A percentile compares a stretch with the other conserved stretches of the same genome.
Conservation (phyloP, 2,113 vertebrate genomes). For the Lipophrys pholis region DNA sequence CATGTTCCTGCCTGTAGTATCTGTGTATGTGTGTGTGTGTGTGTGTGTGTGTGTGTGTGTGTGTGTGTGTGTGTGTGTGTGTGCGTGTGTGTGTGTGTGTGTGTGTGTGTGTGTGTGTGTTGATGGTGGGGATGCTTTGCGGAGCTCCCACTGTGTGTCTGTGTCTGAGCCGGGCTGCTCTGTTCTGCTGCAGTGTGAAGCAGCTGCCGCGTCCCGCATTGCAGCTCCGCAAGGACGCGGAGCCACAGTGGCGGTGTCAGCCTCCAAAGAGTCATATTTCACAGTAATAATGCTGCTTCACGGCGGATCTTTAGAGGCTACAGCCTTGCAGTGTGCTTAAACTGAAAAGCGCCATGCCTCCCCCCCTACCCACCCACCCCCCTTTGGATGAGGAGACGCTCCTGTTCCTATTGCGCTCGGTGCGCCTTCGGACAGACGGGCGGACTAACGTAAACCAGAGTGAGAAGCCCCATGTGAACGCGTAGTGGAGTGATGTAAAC, state of each 20-base stretch:
- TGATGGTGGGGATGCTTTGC: conserved; percentile 8
- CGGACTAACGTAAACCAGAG: not conserved
- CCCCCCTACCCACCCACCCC: no score
- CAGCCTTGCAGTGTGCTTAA: not conserved
- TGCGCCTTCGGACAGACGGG: not conserved
- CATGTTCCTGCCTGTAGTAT: no score
- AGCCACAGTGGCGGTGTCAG: conserved; percentile 49
- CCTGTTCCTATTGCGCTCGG: conserved; percentile 4
- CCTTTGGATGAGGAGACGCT: not conserved
- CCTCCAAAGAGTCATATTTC: conserved; percentile 66
- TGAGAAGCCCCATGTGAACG: not conserved
- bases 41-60: no score
- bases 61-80: not conserved
- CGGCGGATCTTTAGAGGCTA: conserved; percentile 10
- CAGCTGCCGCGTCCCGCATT: conserved; percentile 80
- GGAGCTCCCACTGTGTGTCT: conserved; percentile 1
- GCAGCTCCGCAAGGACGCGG: conserved; percentile 79
- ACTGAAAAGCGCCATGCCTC: conserved; percentile 53
- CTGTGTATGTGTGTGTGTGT: not conserved
- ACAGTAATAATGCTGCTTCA: conserved; percentile 41
- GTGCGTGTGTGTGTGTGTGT: not conserved
- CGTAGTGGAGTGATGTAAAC: not conserved
- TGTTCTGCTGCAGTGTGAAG: conserved; percentile 70
- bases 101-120: not conserved
- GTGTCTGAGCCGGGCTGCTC: conserved; percentile 11